These are phyloP conservation scores for Achatina immaculata DNA, from an alignment of 1,140 invertebrate genomes.

Conservation along the genomic window DNA sequence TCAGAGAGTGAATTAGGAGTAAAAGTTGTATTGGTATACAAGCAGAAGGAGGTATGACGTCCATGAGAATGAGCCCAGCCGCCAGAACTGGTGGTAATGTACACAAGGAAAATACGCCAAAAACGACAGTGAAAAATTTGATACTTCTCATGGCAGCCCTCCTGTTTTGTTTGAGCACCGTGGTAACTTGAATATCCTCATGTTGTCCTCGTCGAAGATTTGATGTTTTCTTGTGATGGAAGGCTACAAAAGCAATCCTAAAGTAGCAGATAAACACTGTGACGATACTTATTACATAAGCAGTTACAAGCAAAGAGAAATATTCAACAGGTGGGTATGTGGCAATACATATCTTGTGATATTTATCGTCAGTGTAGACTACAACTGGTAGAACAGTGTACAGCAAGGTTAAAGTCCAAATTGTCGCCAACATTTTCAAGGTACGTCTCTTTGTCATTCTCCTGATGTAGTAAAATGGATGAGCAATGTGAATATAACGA, in stretches of 20 bases:
- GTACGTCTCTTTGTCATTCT: not conserved
- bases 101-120: not conserved
- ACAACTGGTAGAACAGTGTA: not conserved
- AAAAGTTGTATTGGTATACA: not conserved
- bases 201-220: not conserved
- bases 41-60: not conserved
- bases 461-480: slow-evolving; percentile 4
- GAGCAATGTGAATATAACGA: not conserved
- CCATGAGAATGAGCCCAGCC: not conserved
- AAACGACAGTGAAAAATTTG: not conserved
- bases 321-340: not conserved
- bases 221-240: not conserved
- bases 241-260: not conserved
- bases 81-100: not conserved
- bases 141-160: not conserved
- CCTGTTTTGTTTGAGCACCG: not conserved
- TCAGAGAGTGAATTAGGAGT: not conserved
- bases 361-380: not conserved
- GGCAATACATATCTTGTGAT: not conserved
- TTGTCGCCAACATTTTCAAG: not conserved
- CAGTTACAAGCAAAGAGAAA: not conserved
- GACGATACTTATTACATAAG: not conserved
- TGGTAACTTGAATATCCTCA: not conserved
- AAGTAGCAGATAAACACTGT: not conserved
- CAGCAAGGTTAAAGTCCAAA: not conserved